A percentile compares a stretch with the other conserved stretches of the same genome.
Conservation (phyloP, 2,797 vertebrate genomes). For the Coendou prehensilis region DNA sequence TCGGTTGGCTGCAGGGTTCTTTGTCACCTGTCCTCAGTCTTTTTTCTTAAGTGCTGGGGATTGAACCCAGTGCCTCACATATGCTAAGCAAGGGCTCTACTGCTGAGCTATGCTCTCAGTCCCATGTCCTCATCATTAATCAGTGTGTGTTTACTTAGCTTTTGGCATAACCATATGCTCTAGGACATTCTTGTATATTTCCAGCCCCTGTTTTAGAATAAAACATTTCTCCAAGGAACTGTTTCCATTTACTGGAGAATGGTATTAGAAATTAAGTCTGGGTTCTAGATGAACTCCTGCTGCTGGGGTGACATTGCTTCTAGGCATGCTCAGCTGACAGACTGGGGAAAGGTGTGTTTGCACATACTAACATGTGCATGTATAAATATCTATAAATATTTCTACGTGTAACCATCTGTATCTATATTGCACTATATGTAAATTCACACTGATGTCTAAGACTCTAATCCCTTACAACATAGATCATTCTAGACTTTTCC, state of each 20-base stretch:
- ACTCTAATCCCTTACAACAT: constrained; percentile 51
- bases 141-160: neutral
- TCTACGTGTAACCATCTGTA: constrained; percentile 45
- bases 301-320: neutral
- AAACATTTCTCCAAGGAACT: neutral
- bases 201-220: neutral
- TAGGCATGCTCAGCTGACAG: neutral
- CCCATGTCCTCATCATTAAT: neutral
- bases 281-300: neutral
- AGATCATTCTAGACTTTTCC: constrained; percentile 60
- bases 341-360: neutral
- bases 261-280: neutral
- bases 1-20: neutral
- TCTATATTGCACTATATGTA: constrained; percentile 29
- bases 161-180: neutral
- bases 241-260: neutral
- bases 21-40: neutral
- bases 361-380: neutral
- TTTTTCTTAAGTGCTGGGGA: neutral
- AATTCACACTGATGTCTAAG: constrained; percentile 5
- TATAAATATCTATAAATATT: constrained; percentile 61
- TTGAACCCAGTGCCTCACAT: neutral
- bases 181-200: neutral
- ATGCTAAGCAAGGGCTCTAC: neutral
- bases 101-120: too few relatives aligned